Base-by-base conservation (phyloP, 2,113 vertebrate genomes). In the Rafetus swinhoei region DNA sequence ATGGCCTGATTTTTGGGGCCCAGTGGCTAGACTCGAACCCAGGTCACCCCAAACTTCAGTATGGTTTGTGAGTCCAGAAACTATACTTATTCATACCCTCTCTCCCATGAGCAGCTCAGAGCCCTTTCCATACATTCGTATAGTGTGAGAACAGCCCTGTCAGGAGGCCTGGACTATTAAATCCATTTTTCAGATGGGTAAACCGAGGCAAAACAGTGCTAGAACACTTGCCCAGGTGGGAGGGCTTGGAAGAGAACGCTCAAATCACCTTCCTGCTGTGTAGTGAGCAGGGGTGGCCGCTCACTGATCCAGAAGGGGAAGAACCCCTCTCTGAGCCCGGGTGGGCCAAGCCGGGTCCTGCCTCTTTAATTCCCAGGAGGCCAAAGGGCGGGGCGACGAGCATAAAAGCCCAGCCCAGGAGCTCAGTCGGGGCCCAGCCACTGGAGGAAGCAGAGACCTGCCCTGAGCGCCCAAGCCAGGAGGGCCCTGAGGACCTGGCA, bases 71-170 rank as follows among this genome's bases (percentile, higher is more conserved):
- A 81, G n/a, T 1, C 76, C 25, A 27, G 65, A 65, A 83, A 87
- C 69, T 55, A 50, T 65, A 27, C 87, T 85, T 94, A 57, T 82
- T 80, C 2, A 0, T 79, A 82, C 59, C 79, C 9, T n/a, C 25
- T 82, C 72, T 45, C 39, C 90, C 69, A 90, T 93, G 88, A 88
- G 89, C 83, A 89, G 69, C 89, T 86, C 45, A 59, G 86, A 89
- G 2, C 72, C 35, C 76, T 6, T 69, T 59, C 35, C 82, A 92
- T 92, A 95, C 60, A 90, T 82, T 87, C 96, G 87, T 93, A n/a
- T 62, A 82, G 15, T 80, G 50, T n/a, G 69, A 79, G 29, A 52
- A 86, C 50, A 59, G 72, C 86, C 90, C 65, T 15, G 56, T 4
- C 4, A 0, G 21, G 24, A 69, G 88, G 74, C 85, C 76, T 69